Evolutionary conservation across 1,140 invertebrate species (phyloP), one percentile per base, ranked within the genome.

Genomic region (Chrysomallon squamiferum): DNA sequence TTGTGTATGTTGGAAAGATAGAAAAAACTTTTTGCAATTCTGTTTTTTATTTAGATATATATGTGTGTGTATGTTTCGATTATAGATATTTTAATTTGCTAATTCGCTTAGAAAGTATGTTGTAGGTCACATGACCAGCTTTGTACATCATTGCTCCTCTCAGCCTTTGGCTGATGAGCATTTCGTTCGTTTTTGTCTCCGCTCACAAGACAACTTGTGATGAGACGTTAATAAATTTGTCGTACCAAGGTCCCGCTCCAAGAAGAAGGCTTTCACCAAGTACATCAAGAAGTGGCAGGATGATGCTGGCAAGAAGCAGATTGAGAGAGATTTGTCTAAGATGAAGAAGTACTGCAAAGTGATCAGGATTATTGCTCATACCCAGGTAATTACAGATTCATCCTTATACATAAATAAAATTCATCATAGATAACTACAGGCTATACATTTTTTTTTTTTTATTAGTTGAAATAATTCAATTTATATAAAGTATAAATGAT

Each of bases 241-340:
- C 66, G 25, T 33, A 41, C 70, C 81, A 73, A 99, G 97, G 98
- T 98, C 97, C 88, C 96, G 96, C 87, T 97, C 94, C 84, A 98
- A 99, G 91, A 99, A 99, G 95, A 99, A 98, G 94, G 98, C 98
- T 75, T 99, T 99, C 87, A 96, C 95, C 66, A 99, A 99, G 87
- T 91, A 94, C 62, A 93, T 93, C 81, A 98, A 98, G 89, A 99
- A 99, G 86, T 99, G 97, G 97, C 91, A 94, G 78, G 97, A 99
- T 89, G 92, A 95, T 74, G 89, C 94, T 68, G 97, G 98, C 49
- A 93, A 93, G 84, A 97, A 98, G 86, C 93, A 94, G 59, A 99
- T 99, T 85, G 95, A 99, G 72, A 93, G 93, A 69, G 95, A 99
- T 79, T 92, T 99, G 73, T 92, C 92, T 82, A 98, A 97, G 86